Evolutionary conservation across 2,888 invertebrate species (phyloP), one percentile per base, ranked within the genome.

Genomic region (Eutolmus rufibarbis): DNA sequence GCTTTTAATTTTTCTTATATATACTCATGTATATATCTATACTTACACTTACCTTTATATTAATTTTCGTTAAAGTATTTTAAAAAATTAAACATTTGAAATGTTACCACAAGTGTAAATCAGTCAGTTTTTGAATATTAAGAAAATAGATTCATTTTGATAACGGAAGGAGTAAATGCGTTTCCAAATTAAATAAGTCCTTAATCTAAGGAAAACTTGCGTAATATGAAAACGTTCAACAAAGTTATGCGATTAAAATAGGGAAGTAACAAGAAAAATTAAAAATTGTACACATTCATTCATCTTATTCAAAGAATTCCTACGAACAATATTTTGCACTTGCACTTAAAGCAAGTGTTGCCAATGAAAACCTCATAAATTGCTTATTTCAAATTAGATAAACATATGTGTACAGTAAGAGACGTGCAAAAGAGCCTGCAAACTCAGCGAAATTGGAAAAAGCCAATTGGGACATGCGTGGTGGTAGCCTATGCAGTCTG

Each of bases 111-210:
- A 66, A 66, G 57, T 66, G 43, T 84, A 84, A 84, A 84, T 84
- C 84, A 84, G 84, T 84, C 84, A 84, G 34, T 84, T 84, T 84
- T 84, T 57, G 28, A 84, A 84, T 40, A 46, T 84, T 84, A 84
- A 84, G 66, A 84, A 84, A 84, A 84, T 84, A 84, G 84, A 84
- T 57, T 57, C 37, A 51, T 81, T 81, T 81, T 56, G n/a, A 56
- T 56, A 56, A 56, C 56, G 23, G 51, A 56, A 56, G 51, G 56
- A 31, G 28, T 40, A 84, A 66, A 84, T 66, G 74, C 43, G 57
- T 84, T 84, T n/a, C 37, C 37, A 37, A 37, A 66, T 81, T 81
- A 51, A 56, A 81, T 56, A 51, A 81, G 56, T 81, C 51, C 51
- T 81, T 51, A 81, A 66, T 66, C 66, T 66, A 66, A 66, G 66